Conservation (phyloP, 2,113 vertebrate genomes). For the Buteo buteo region DNA sequence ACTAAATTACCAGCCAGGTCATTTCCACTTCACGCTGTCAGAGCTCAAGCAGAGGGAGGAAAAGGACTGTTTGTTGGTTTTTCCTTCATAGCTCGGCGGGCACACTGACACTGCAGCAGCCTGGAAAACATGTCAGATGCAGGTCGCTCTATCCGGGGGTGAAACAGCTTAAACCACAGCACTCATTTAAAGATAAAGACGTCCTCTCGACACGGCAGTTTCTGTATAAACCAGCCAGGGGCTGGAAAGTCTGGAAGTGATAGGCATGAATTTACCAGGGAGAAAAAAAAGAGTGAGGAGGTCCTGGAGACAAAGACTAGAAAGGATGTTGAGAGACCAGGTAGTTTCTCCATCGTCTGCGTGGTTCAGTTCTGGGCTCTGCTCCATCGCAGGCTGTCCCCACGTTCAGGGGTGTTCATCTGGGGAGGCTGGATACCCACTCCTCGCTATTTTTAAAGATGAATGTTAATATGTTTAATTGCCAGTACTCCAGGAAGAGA, state of each 20-base stretch:
- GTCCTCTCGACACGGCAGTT: not conserved
- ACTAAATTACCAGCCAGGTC: not conserved
- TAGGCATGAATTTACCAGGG: not conserved
- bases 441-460: slow-evolving; percentile 19
- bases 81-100: not conserved
- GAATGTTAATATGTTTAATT: slow-evolving; percentile 50
- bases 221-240: not conserved
- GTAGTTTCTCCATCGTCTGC: not conserved
- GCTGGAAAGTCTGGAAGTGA: not conserved
- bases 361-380: not conserved
- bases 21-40: not conserved
- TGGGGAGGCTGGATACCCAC: slow-evolving; percentile 14
- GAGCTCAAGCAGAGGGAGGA: slow-evolving; percentile 4
- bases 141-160: not conserved
- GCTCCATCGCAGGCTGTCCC: not conserved
- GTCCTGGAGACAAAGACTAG: not conserved
- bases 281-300: not conserved
- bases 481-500: slow-evolving; percentile 17
- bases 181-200: not conserved
- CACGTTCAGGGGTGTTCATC: not conserved
- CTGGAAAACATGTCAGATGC: not conserved
- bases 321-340: not conserved
- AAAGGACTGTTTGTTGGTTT: slow-evolving; percentile 1
- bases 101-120: not conserved
- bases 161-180: not conserved